Evolutionary conservation across 2,888 invertebrate species (phyloP).

Genomic region (Phyllotreta cruciferae): DNA sequence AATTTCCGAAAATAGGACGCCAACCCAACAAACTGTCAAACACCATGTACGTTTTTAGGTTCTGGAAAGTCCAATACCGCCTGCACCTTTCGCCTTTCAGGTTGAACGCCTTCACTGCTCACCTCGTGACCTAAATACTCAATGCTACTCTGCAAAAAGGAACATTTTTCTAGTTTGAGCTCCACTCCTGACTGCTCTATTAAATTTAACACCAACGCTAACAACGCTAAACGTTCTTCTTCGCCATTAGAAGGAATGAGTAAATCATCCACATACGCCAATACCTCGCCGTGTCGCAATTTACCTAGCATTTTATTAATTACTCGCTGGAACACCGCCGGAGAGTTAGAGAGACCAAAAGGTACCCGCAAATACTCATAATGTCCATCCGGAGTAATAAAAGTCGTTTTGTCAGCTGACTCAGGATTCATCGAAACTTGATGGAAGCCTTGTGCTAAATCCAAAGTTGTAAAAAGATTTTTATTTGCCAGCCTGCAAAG

Average conservation of each 20-base stretch:
- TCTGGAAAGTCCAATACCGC: not conserved
- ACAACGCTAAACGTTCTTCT: no score
- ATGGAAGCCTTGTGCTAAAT: not conserved
- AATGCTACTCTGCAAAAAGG: not conserved
- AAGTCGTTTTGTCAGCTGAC: not conserved
- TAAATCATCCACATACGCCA: no score
- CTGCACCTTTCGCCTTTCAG: not conserved
- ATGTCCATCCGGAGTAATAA: no score
- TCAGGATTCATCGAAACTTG: not conserved
- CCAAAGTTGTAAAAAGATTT: not conserved
- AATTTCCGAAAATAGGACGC: no score
- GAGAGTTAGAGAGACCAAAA: not conserved
- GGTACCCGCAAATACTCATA: not conserved
- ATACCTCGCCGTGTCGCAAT: not conserved
- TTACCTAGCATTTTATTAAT: not conserved
- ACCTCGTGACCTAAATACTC: constrained; percentile 1
- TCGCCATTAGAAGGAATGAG: no score
- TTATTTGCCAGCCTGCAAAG: constrained; percentile 30
- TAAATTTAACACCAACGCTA: not conserved
- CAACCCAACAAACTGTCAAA: no score
- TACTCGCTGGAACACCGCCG: not conserved
- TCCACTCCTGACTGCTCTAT: not conserved
- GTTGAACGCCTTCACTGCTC: not conserved
- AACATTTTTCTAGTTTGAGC: not conserved
- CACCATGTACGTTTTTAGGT: no score